phyloP scores from a whole-genome alignment of 2,888 invertebrate genomes.

The Amphimallon solstitiale region DNA sequence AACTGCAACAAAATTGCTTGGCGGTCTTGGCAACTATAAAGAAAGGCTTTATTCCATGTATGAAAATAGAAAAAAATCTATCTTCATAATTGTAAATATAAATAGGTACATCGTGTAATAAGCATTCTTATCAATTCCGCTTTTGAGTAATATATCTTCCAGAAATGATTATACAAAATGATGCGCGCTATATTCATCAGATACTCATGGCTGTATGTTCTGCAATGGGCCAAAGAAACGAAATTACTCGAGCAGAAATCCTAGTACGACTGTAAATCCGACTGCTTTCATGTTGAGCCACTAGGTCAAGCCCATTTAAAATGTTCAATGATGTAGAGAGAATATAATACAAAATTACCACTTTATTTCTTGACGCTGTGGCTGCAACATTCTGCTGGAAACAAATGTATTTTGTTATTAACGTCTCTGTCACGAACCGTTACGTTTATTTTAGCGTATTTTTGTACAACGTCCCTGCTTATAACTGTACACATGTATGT shows the following conservation, averaged over 20 bases:
- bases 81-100: too few relatives aligned
- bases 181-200: too few relatives aligned
- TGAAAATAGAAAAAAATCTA: too few relatives aligned
- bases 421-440: conserved; percentile 3
- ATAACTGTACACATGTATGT: conserved; percentile 8
- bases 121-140: too few relatives aligned
- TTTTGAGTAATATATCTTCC: too few relatives aligned
- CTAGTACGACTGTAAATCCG: conserved; percentile 22
- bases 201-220: too few relatives aligned
- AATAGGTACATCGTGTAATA: too few relatives aligned
- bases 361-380: background rate
- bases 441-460: conserved; percentile 21
- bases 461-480: conserved; percentile 11
- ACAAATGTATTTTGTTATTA: conserved; percentile 19
- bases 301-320: conserved; percentile 19
- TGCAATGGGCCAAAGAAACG: conserved; percentile 7
- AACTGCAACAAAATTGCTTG: too few relatives aligned
- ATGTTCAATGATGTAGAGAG: conserved; percentile 23
- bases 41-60: too few relatives aligned
- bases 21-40: too few relatives aligned
- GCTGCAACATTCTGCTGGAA: background rate
- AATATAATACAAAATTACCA: conserved; percentile 2
- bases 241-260: conserved; percentile 30
- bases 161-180: too few relatives aligned
- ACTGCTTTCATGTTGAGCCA: conserved; percentile 12